phyloP scores from a whole-genome alignment of 2,797 vertebrate species.

The Paratrypauchen microcephalus region DNA sequence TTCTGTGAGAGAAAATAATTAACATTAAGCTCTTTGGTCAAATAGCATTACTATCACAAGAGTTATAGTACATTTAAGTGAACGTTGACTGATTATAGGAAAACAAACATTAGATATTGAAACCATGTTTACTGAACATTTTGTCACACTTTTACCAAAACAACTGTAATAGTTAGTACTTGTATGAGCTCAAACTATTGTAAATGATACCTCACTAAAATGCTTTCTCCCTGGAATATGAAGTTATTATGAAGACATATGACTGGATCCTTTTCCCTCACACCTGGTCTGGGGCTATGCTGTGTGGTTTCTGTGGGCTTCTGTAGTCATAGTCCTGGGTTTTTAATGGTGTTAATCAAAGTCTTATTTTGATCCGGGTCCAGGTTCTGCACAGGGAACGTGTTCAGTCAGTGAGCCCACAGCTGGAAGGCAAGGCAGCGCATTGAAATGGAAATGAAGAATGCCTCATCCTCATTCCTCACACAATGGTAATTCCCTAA shows the following conservation, averaged over 20 bases:
- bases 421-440: constrained; percentile 62
- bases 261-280: constrained; percentile 19
- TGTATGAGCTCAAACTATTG: background rate
- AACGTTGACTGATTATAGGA: background rate
- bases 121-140: background rate
- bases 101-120: background rate
- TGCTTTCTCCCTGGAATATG: background rate
- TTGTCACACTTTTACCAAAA: background rate
- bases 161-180: background rate
- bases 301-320: constrained; percentile 50
- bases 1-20: background rate
- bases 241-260: constrained; percentile 5
- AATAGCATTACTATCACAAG: background rate
- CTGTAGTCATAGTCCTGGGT: constrained; percentile 42
- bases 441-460: constrained; percentile 81
- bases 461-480: constrained; percentile 60
- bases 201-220: background rate
- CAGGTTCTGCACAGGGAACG: constrained; percentile 76
- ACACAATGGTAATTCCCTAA: constrained; percentile 58
- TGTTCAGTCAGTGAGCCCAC: constrained; percentile 73
- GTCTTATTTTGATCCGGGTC: constrained; percentile 76
- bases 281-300: constrained; percentile 48
- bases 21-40: background rate
- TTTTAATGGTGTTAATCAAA: constrained; percentile 63
- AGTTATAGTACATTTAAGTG: no score